A percentile compares a stretch with the other conserved stretches of the same genome.
Evolutionary conservation across 2,113 vertebrate species (phyloP).

Genomic region (Catagonus wagneri): DNA sequence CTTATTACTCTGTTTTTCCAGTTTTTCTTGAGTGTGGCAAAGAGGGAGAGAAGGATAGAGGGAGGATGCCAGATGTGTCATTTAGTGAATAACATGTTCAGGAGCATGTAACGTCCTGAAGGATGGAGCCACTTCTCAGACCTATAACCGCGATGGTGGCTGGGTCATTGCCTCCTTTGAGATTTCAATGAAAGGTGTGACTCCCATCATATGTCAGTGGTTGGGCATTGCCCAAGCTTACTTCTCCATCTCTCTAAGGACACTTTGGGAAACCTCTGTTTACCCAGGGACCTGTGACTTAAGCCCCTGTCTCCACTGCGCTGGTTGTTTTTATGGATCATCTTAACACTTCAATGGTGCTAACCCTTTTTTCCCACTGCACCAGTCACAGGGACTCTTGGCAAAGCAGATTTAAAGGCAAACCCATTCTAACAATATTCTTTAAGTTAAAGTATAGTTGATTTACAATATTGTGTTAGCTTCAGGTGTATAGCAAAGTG

Average conservation of each 20-base stretch:
- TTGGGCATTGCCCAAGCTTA: background rate
- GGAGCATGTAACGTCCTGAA: background rate
- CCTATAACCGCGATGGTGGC: background rate
- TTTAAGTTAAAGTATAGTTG: no score
- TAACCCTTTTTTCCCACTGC: no score
- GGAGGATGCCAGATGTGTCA: background rate
- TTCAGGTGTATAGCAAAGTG: no score
- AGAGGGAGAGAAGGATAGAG: background rate
- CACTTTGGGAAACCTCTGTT: background rate
- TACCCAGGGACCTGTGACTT: background rate
- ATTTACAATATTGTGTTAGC: no score
- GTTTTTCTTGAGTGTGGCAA: background rate
- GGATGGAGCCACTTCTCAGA: background rate
- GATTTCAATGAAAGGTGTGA: background rate
- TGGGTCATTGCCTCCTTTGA: background rate
- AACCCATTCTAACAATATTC: background rate
- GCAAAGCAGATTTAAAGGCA: background rate
- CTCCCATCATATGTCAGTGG: background rate
- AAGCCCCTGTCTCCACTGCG: background rate
- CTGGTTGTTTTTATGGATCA: no score
- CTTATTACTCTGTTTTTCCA: background rate
- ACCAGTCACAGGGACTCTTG: background rate
- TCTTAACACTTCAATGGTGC: background rate
- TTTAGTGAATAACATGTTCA: background rate
- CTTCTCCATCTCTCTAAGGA: background rate